Evolutionary conservation across 2,888 invertebrate species (phyloP), one percentile per base, ranked within the genome.

Genomic region (Coenonympha glycerion): DNA sequence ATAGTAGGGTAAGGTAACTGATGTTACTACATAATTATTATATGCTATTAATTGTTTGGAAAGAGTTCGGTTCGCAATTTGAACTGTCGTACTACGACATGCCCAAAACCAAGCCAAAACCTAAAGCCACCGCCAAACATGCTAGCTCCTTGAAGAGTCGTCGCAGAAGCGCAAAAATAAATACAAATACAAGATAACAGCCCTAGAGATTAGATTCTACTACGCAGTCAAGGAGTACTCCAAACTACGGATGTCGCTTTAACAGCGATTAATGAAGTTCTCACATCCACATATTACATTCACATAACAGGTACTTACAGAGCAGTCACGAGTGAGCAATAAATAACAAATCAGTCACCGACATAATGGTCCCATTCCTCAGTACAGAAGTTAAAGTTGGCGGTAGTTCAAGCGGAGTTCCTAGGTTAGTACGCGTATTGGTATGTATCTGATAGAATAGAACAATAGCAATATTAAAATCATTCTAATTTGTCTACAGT

Each of bases 341-440:
- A 81, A 81, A 82, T 80, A 79, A 79, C 74, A 73, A 79, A 82
- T 82, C 79, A 81, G 79, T 79, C 80, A 71, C 73, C 61, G 70
- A 74, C 78, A 79, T 77, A 80, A 79, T 78, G 76, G 77, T 67
- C 68, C 75, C 72, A 74, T 78, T 74, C 68, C 76, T 76, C 74
- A 72, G 74, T 60, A 70, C 75, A 76, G 73, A 76, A 79, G 77
- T 76, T 73, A 63, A 68, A 79, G 65, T 80, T 82, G 81, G 80
- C 78, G 55, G 63, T 65, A 70, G 74, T 78, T 81, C 79, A 78
- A 74, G 69, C 66, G 61, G 76, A 76, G 72, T 76, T 78, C 69
- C 69, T 65, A 63, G 59, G 55, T 52, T 41, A 28, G 62, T 60
- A 16, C n/a, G 68, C 62, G 6, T 18, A 18, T 21, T 48, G 40